Base-by-base conservation (phyloP, 2,797 vertebrate species). In the Xenops minutus region DNA sequence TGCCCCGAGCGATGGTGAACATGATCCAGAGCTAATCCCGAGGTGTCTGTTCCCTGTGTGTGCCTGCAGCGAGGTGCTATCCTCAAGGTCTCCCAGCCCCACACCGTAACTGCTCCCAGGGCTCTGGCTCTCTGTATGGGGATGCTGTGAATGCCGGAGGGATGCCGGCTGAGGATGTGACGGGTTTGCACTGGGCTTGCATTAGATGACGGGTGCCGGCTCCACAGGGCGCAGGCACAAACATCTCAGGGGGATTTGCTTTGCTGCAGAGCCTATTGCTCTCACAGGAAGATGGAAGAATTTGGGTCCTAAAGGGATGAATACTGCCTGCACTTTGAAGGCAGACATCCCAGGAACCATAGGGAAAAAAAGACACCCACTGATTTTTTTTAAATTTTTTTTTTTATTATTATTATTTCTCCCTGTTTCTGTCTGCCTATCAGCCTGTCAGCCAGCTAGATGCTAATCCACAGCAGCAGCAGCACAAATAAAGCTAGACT, bases 401-500 rank as follows among this genome's bases (percentile, higher is more conserved):
- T 68, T 34, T 56, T 48, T 79, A 12, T 46, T 82, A 41, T 52
- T 71, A 15, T 77, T 17, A 66, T 94, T 95, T 96, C 92, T 95
- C 74, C 78, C 49, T 96, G 80, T 93, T 97, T 95, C 93, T 96
- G 92, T 95, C 93, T 94, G 87, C 91, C 94, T 96, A 95, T 95
- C 96, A 95, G 89, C 93, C 85, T 96, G 96, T 96, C 92, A 96
- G 93, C 87, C 79, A 74, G 83, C 90, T 92, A 91, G 92, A 96
- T 95, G 94, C 96, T 97, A 94, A 96, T 97, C 95, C 92, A 49
- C 86, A 82, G 79, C 88, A 97, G 95, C 93, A 96, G 93, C 94
- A 96, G 93, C 89, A 95, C 81, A 92, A 92, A 95, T 91, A 94
- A 94, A 93, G 89, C 91, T 94, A 96, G 96, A 93, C 94, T 96